Percentiles rank a stretch among this genome's conserved stretches.
Evolutionary conservation across 2,888 invertebrate species (phyloP).

Genomic region (Julus scanicus): DNA sequence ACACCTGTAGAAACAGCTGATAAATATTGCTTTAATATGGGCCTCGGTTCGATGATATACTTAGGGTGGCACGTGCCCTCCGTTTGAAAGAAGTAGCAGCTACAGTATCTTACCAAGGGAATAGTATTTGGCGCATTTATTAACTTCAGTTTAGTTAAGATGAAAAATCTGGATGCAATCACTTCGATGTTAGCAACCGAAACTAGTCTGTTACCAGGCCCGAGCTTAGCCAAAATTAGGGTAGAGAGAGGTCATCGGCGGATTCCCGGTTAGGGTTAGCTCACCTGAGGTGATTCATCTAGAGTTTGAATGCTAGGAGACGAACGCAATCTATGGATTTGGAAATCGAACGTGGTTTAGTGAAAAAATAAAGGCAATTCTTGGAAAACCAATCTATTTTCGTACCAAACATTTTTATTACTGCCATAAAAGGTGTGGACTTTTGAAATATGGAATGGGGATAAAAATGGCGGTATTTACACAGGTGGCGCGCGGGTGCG

Average conservation of each 20-base stretch:
- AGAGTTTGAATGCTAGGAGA: neutral
- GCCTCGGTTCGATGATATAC: too few species aligned
- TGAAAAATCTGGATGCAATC: neutral
- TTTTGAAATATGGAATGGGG: neutral
- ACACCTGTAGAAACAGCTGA: too few species aligned
- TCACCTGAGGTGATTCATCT: neutral
- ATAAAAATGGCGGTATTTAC: constrained; percentile 10
- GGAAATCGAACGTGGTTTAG: neutral
- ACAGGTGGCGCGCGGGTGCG: neutral
- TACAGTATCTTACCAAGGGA: too few species aligned
- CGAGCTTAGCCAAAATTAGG: too few species aligned
- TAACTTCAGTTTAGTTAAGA: too few species aligned
- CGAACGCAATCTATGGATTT: neutral
- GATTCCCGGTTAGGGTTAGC: neutral
- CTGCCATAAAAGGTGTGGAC: neutral
- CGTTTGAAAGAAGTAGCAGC: too few species aligned
- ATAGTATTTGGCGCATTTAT: too few species aligned
- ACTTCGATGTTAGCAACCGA: neutral
- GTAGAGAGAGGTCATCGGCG: too few species aligned
- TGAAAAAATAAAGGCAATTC: neutral
- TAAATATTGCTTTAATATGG: too few species aligned
- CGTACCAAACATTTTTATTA: neutral
- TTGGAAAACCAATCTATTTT: constrained; percentile 31
- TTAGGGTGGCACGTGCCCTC: too few species aligned
- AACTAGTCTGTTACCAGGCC: too few species aligned